Conservation (phyloP, 2,113 vertebrate species). For the Limanda limanda region DNA sequence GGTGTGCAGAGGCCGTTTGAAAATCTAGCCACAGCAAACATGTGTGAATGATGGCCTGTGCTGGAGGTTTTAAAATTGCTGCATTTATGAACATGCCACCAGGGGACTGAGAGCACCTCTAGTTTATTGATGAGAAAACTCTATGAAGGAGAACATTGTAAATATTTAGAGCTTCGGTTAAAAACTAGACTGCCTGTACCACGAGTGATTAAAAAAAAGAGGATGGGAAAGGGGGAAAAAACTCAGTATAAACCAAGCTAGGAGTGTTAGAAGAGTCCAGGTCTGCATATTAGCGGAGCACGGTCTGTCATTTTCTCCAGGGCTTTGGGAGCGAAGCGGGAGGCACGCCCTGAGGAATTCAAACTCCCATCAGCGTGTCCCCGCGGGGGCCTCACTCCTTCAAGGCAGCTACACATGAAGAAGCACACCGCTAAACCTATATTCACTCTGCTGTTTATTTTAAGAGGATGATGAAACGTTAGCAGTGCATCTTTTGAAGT, state of each 20-base stretch:
- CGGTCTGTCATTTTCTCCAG: constrained; percentile 32
- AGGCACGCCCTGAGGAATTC: constrained; percentile 39
- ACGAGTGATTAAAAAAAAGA: background rate
- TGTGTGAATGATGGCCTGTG: constrained; percentile 56
- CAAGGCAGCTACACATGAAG: constrained; percentile 23
- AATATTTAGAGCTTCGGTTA: constrained; percentile 23
- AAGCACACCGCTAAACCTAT: constrained; percentile 7
- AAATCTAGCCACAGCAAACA: constrained; percentile 43
- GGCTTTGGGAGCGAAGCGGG: constrained; percentile 27
- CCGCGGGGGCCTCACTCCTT: background rate
- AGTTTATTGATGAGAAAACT: constrained; percentile 62
- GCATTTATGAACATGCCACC: constrained; percentile 46
- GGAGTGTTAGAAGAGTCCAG: constrained; percentile 28
- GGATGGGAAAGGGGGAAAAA: background rate
- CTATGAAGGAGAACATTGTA: constrained; percentile 49
- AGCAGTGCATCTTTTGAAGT: constrained; percentile 5
- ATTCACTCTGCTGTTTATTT: constrained; percentile 14
- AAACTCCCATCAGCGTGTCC: constrained; percentile 17
- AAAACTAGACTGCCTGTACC: constrained; percentile 13
- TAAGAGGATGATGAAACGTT: background rate
- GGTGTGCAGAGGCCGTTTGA: constrained; percentile 6
- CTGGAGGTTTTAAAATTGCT: constrained; percentile 48
- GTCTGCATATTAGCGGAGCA: constrained; percentile 34
- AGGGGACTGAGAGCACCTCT: constrained; percentile 43
- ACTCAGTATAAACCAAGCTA: constrained; percentile 8